phyloP scores from a whole-genome alignment of 2,888 invertebrate species.

The Chorisops tibialis region DNA sequence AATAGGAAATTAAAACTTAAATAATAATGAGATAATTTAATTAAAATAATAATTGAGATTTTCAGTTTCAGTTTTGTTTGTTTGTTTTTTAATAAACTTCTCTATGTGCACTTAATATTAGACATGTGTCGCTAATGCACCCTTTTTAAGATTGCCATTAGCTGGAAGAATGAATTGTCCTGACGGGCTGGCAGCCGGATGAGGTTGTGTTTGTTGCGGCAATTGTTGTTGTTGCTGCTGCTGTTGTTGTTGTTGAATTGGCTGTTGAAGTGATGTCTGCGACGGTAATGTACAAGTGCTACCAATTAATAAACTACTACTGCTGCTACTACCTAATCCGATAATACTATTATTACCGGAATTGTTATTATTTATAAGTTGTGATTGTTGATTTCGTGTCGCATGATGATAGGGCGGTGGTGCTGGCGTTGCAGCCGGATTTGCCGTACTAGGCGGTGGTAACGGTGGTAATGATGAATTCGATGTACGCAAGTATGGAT shows the following conservation, averaged over 20 bases:
- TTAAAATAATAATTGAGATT: too few relatives aligned
- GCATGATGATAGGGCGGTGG: slow-evolving; percentile 67
- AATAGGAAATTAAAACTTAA: too few relatives aligned
- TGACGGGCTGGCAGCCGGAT: slow-evolving; percentile 50
- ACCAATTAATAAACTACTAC: slow-evolving; percentile 28
- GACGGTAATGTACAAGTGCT: slow-evolving; percentile 55
- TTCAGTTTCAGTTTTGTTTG: too few relatives aligned
- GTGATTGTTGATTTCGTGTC: slow-evolving; percentile 38
- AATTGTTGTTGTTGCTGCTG: slow-evolving; percentile 66
- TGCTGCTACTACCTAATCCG: slow-evolving; percentile 18
- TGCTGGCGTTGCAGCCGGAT: slow-evolving; percentile 76
- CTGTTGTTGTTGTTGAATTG: slow-evolving; percentile 58
- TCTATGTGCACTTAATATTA: slow-evolving; percentile 47
- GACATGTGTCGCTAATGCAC: slow-evolving; percentile 61
- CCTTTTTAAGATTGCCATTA: slow-evolving; percentile 52
- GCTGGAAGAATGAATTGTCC: slow-evolving; percentile 52
- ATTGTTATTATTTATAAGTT: slow-evolving; percentile 42
- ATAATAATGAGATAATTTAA: too few relatives aligned
- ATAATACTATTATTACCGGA: slow-evolving; percentile 32
- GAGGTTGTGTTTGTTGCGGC: slow-evolving; percentile 54
- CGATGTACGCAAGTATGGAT: slow-evolving; percentile 77
- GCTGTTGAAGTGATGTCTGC: slow-evolving; percentile 48
- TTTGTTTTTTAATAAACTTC: too few relatives aligned
- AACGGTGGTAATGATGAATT: slow-evolving; percentile 55
- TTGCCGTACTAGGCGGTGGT: slow-evolving; percentile 65